Evolutionary conservation across 2,797 vertebrate genomes (phyloP), one percentile per base, ranked within the genome.

Genomic region (Gastrophryne carolinensis): DNA sequence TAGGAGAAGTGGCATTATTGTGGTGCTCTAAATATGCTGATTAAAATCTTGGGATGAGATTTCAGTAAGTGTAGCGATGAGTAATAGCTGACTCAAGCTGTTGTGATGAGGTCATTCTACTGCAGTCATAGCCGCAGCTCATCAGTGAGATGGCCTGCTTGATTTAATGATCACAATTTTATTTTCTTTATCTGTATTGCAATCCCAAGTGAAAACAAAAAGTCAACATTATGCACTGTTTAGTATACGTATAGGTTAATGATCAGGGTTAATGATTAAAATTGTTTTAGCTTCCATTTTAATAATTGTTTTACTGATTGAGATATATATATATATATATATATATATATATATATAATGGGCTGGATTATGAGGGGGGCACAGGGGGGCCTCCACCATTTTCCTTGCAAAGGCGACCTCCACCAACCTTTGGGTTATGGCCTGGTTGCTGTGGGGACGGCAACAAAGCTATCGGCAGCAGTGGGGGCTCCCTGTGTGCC

Each of bases 11-110:
- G 19, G 72, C 49, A 74, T 27, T 27, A 24, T 24, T 57, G 52
- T 30, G 44, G 35, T 39, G 34, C 23, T 49, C 13, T 29, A 37
- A 54, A 37, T 66, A 13, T 58, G 37, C 72, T 74, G 72, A 74
- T 61, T 73, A 37, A 65, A 56, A 73, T 54, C 47, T 64, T 19
- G 47, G 49, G 21, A 44, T 41, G 49, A 66, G 56, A 23, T 74
- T 74, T 57, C 72, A 50, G 62, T 66, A 74, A 65, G 29, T 74
- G 44, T 56, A 27, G 52, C 34, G 52, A 74, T 73, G 72, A 66
- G 50, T 74, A 65, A 74, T 65, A 35, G 72, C 61, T 74, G 72
- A 74, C 50, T 58, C 61, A 65, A 47, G 72, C 35, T n/a, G 62
- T 34, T 74, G 62, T n/a, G 62, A 47, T 74, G 62, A 74, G 62